A percentile compares a stretch with the other conserved stretches of the same genome.
phyloP scores from a whole-genome alignment of 1,140 invertebrate genomes.

The Drosophila persimilis region DNA sequence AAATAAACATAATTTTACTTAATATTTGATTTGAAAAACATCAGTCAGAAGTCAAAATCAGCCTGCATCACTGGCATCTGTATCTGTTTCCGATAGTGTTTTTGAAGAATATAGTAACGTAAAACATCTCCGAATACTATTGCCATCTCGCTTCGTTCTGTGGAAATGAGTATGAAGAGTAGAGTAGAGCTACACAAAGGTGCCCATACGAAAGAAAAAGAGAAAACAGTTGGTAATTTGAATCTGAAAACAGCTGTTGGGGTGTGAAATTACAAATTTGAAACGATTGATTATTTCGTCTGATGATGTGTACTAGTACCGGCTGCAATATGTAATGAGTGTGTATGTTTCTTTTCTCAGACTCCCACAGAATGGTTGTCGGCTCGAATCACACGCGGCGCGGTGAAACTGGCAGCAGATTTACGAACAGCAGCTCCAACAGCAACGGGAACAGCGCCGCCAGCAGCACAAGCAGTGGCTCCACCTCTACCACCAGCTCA shows the following conservation, averaged over 20 bases:
- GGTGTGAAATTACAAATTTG: background rate
- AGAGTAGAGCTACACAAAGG: background rate
- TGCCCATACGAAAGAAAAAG: constrained; percentile 15
- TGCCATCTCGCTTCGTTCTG: constrained; percentile 15
- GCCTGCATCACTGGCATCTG: too few species aligned
- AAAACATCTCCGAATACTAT: constrained; percentile 7
- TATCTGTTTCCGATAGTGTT: too few species aligned
- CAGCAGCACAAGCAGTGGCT: constrained; percentile 30
- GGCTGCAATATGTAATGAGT: background rate
- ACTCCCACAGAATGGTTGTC: constrained; percentile 81
- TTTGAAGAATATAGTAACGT: constrained; percentile 18
- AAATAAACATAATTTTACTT: too few species aligned
- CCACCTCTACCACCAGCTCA: constrained; percentile 58
- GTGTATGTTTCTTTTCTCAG: constrained; percentile 32
- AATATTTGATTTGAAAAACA: too few species aligned
- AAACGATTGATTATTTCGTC: background rate
- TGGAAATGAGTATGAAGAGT: constrained; percentile 8
- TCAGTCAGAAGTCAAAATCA: too few species aligned
- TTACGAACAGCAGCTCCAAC: constrained; percentile 47
- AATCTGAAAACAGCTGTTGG: constrained; percentile 35
- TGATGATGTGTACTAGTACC: too few species aligned
- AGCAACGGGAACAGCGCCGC: constrained; percentile 19
- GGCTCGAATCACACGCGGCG: constrained; percentile 80
- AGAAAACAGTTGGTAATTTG: background rate
- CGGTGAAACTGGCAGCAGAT: constrained; percentile 76